Conservation (phyloP, 2,113 vertebrate genomes). For the Gymnogyps californianus region DNA sequence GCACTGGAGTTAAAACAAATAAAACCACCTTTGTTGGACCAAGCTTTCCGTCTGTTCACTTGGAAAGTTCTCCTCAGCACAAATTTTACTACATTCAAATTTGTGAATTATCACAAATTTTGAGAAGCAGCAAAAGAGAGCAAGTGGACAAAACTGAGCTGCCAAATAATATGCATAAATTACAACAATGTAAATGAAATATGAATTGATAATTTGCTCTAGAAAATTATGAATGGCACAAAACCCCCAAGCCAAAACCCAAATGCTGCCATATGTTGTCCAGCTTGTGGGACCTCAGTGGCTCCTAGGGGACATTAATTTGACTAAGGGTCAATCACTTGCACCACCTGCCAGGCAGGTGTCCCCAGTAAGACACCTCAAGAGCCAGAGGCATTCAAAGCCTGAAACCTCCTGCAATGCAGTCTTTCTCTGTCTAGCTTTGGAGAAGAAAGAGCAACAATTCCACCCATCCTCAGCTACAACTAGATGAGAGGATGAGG, state of each 20-base stretch:
- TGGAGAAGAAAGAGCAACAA: background rate
- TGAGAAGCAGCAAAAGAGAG: background rate
- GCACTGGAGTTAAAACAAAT: background rate
- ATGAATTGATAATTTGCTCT: background rate
- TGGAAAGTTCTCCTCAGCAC: background rate
- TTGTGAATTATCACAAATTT: background rate
- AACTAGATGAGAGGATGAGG: background rate
- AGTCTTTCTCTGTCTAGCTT: background rate
- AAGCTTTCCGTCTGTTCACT: background rate
- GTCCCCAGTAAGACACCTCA: background rate
- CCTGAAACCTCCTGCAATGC: background rate
- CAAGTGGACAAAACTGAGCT: background rate
- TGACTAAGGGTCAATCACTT: background rate
- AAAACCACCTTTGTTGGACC: conserved; percentile 7
- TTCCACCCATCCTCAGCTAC: background rate
- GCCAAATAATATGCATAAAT: background rate
- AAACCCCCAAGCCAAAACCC: background rate
- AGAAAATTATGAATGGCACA: background rate
- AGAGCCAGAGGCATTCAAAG: background rate
- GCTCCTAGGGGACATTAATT: background rate
- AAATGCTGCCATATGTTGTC: background rate
- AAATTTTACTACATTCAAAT: background rate
- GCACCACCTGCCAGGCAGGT: background rate
- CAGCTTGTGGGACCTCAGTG: background rate
- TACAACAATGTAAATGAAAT: background rate